These are phyloP conservation scores for Cataglyphis livida DNA, from an alignment of 2,888 invertebrate genomes.

Conservation along the genomic window DNA sequence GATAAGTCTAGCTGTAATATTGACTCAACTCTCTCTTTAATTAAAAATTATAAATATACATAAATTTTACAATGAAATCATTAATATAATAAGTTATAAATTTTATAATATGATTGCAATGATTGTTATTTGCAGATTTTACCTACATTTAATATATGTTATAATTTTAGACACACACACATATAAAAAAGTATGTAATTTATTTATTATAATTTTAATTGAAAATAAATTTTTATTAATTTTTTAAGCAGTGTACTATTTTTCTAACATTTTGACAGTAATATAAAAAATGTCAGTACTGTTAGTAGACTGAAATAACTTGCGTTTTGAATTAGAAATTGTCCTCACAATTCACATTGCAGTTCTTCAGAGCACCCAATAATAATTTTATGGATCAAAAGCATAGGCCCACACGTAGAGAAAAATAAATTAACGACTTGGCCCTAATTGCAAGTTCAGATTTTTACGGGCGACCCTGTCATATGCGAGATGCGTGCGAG, in stretches of 20 bases:
- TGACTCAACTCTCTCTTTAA: not conserved
- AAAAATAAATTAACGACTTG: constrained; percentile 76
- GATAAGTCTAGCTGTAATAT: not conserved
- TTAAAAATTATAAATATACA: not conserved
- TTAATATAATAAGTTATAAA: not conserved
- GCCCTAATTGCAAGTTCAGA: constrained; percentile 76
- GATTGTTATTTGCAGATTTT: not conserved
- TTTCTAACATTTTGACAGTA: not conserved
- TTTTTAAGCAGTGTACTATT: not conserved
- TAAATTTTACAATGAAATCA: not conserved
- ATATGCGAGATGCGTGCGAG: constrained; percentile 64
- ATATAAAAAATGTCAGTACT: not conserved
- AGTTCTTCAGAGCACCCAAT: not conserved
- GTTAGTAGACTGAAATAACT: not conserved
- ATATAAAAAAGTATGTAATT: not conserved
- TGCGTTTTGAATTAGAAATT: not conserved
- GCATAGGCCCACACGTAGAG: constrained; percentile 65
- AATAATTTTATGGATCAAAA: constrained; percentile 58
- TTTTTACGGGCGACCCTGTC: constrained; percentile 73
- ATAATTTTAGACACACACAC: not conserved
- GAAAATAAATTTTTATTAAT: not conserved
- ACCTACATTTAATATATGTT: not conserved
- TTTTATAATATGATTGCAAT: not conserved
- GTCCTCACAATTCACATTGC: not conserved
- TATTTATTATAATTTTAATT: constrained; percentile 6